These are phyloP conservation scores for Volucella zonaria DNA, from an alignment of 2,888 invertebrate genomes.

Conservation along the genomic window DNA sequence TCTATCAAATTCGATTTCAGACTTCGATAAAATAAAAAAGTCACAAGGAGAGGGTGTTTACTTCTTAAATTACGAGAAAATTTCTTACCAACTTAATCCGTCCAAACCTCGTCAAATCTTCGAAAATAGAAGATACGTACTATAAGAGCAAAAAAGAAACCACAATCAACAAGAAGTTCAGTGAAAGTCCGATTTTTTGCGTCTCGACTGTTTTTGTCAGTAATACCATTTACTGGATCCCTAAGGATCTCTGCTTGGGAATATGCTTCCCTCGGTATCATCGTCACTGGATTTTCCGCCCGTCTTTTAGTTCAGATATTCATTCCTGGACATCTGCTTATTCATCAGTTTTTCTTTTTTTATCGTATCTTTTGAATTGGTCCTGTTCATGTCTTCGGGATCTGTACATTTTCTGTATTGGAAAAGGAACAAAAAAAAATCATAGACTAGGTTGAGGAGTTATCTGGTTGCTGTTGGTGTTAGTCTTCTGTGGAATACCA, in stretches of 20 bases:
- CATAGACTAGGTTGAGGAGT: background rate
- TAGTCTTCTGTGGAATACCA: background rate
- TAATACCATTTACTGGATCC: background rate
- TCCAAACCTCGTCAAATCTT: too few relatives aligned
- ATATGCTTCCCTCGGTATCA: background rate
- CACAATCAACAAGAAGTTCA: background rate
- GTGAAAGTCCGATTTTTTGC: background rate
- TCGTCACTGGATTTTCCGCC: background rate
- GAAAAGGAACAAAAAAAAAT: background rate
- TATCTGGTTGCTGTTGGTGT: conserved; percentile 2
- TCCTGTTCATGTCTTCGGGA: background rate
- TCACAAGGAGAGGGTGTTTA: too few relatives aligned
- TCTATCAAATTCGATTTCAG: too few relatives aligned
- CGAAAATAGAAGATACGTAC: too few relatives aligned
- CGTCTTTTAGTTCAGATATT: background rate
- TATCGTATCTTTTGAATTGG: conserved; percentile 1
- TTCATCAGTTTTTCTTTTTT: conserved; percentile 1
- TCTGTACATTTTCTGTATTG: background rate
- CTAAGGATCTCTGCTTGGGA: background rate
- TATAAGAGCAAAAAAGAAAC: background rate
- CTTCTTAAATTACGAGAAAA: too few relatives aligned
- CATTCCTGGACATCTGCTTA: conserved; percentile 18
- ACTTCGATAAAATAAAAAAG: too few relatives aligned
- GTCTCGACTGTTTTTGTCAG: background rate
- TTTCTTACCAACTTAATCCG: too few relatives aligned